Evolutionary conservation across 2,113 vertebrate genomes (phyloP), one percentile per base, ranked within the genome.

Genomic region (Solea senegalensis): DNA sequence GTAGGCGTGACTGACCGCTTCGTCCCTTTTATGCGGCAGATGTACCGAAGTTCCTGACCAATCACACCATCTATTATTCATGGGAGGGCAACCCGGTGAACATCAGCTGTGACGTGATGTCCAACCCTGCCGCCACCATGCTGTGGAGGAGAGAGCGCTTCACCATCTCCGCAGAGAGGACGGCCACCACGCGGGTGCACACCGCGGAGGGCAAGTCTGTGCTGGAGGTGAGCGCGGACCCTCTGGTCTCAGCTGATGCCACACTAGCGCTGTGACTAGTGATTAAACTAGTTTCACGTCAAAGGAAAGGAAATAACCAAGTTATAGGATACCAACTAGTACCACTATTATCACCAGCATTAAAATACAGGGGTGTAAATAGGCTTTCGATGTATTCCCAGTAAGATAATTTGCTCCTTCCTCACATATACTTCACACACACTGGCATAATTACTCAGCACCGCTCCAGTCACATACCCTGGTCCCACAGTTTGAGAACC

Each of bases 81-180:
- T 99, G 98, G 98, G 97, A 98, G 92, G 96, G 97, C 34, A 99
- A 99, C 90, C 95, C 96, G 0, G 96, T 99, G 76, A 99, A 99
- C 88, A 97, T 99, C 74, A 99, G 95, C 88, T 99, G 98, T 71
- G 96, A 97, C 63, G 97, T 98, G 64, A 90, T 94, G 74, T 96
- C 97, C 64, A 99, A 99, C 89, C 98, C 98, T 0, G 89, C 93
- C 11, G 95, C 97, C 60, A 95, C 95, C 65, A 92, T 99, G 87
- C 93, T 96, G 52, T 99, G 98, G 97, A 95, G 92, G 92, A 94
- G 93, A 89, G 97, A 97, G 69, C 97, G 95, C 88, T 86, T 95
- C 86, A 91, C 96, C 77, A 94, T 99, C 76, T 95, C 97, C 0
- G 88, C 93, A 10, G 95, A 94, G 88, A 96, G 95, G 21, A 93